A percentile compares a stretch with the other conserved stretches of the same genome.
Evolutionary conservation across 2,797 vertebrate genomes (phyloP).

Genomic region (Psittacula derbiana): DNA sequence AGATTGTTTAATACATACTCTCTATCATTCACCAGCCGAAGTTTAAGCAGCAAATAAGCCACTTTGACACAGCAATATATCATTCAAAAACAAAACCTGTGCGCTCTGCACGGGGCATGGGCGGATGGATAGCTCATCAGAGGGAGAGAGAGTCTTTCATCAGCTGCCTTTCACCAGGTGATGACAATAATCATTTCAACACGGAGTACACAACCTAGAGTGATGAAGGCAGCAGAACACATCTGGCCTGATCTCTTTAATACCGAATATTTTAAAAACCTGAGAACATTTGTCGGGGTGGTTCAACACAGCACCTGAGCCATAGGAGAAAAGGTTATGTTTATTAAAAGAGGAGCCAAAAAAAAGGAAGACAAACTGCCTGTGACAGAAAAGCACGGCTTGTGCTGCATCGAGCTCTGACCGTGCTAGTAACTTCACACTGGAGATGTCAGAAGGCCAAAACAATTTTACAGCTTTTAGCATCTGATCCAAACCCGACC

Average conservation of each 20-base stretch:
- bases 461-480: background rate
- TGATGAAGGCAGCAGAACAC: slow-evolving; percentile 47
- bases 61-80: slow-evolving; percentile 51
- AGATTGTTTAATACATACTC: slow-evolving; percentile 40
- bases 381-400: background rate
- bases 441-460: background rate
- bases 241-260: slow-evolving; percentile 61
- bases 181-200: slow-evolving; percentile 58
- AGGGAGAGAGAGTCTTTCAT: slow-evolving; percentile 32
- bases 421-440: background rate
- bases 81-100: slow-evolving; percentile 62
- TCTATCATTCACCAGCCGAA: slow-evolving; percentile 31
- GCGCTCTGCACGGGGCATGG: slow-evolving; percentile 19
- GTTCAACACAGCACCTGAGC: slow-evolving; percentile 7
- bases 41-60: slow-evolving; percentile 63
- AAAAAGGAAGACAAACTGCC: slow-evolving; percentile 22
- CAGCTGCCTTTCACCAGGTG: slow-evolving; percentile 19
- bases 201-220: slow-evolving; percentile 49
- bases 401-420: background rate
- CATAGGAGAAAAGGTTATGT: slow-evolving; percentile 8
- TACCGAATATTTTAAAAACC: slow-evolving; percentile 55
- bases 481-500: background rate
- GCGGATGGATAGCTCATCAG: slow-evolving; percentile 40
- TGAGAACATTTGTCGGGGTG: slow-evolving; percentile 15
- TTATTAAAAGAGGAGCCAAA: slow-evolving; percentile 34